phyloP scores from a whole-genome alignment of 2,113 vertebrate genomes.

The Chelonoidis abingdonii region DNA sequence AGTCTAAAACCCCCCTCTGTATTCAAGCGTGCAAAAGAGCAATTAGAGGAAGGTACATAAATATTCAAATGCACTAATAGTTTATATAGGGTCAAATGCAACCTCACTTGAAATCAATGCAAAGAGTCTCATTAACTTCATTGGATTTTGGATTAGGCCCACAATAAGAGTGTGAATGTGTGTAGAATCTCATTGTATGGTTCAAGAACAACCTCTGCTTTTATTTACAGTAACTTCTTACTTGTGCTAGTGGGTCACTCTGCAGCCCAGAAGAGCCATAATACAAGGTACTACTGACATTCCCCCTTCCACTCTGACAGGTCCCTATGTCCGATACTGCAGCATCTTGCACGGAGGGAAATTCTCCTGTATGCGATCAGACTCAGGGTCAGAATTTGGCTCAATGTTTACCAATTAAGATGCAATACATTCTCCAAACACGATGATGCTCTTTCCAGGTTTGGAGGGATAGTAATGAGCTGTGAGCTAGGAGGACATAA shows the following conservation, averaged over 20 bases:
- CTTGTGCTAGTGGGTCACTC: too few species aligned
- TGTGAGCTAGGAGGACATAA: background rate
- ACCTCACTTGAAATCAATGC: background rate
- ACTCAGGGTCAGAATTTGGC: background rate
- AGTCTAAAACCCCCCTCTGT: background rate
- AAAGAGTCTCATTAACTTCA: background rate
- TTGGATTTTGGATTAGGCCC: too few species aligned
- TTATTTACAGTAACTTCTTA: too few species aligned
- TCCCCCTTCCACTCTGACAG: too few species aligned
- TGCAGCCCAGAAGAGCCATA: too few species aligned
- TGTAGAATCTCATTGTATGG: too few species aligned
- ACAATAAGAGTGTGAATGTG: too few species aligned
- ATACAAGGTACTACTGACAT: too few species aligned
- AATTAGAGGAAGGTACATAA: background rate
- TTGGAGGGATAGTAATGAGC: background rate
- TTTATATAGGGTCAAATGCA: background rate
- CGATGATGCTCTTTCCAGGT: background rate
- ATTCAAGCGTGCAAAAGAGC: background rate
- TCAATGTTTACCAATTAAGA: background rate
- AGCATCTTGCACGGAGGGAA: background rate
- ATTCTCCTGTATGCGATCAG: background rate
- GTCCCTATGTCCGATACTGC: too few species aligned
- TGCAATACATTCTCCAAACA: background rate
- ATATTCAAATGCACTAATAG: background rate
- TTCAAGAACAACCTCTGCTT: too few species aligned